Base-by-base conservation (phyloP, 1,140 invertebrate genomes). In the Orchestia grillus region DNA sequence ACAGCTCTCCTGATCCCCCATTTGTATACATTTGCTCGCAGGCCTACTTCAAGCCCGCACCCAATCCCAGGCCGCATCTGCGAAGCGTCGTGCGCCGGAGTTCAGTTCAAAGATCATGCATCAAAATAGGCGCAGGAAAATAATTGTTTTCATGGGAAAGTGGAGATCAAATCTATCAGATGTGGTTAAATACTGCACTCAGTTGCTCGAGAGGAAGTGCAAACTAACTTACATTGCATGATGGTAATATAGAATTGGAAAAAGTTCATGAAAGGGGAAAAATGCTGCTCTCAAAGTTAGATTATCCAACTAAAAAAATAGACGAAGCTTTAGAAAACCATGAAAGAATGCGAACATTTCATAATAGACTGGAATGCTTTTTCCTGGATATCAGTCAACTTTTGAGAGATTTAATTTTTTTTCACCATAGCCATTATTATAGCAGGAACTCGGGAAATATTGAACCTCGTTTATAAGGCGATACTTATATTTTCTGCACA, bases 11-110 rank as follows among this genome's bases (percentile, higher is more conserved):
- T 90, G 88, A 90, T 90, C 88, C 88, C 43, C 88, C 88, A 90
- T 90, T 90, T 90, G 88, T 90, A 90, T 90, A 90, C 88, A 90
- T 90, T 90, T 43, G 88, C 88, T 90, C 41, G 15, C 41, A 90
- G 23, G n/a, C 41, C 88, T 90, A 41, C 88, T n/a, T 36, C 62
- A 77, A 28, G 62, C 62, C 62, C 36, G 28, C 62, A 36, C 62
- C 62, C 62, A 77, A 77, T 77, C 62, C 28, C 28, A 23, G 11
- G 62, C 28, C 11, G 28, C 62, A 77, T 77, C 28, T 77, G 62
- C 28, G 62, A 36, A 77, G 62, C 62, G 62, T 77, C 62, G 62
- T 28, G 62, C 62, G 62, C 62, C 15, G 19, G 19, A 6, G 19
- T 53, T 19, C 15, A 23, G 15, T 77, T 77, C 28, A 1, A 23